Evolutionary conservation across 2,888 invertebrate species (phyloP).

Genomic region (Atherix ibis): DNA sequence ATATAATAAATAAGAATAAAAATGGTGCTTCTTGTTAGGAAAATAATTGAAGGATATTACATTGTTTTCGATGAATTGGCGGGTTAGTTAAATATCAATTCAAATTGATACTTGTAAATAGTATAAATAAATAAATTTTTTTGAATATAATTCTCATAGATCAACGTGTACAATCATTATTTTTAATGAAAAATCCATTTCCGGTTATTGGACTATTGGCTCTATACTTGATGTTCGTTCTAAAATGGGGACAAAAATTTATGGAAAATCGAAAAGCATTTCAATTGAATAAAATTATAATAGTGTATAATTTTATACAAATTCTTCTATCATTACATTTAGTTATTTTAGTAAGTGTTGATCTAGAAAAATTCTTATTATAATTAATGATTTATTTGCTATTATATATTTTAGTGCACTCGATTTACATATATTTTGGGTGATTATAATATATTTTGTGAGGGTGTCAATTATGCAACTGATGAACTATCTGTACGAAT

Average conservation of each 20-base stretch:
- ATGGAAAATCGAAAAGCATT: slow-evolving; percentile 49
- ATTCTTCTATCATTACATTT: slow-evolving; percentile 40
- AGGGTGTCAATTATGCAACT: slow-evolving; percentile 6
- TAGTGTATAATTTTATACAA: slow-evolving; percentile 49
- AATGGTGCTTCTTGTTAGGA: no score
- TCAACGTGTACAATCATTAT: slow-evolving; percentile 39
- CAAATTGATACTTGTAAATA: no score
- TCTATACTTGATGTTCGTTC: slow-evolving; percentile 49
- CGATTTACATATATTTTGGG: slow-evolving; percentile 31
- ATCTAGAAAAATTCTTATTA: slow-evolving; percentile 1
- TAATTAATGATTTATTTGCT: slow-evolving; percentile 3
- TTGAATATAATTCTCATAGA: no score
- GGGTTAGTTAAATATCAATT: no score
- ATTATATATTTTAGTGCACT: slow-evolving; percentile 20
- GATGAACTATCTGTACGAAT: slow-evolving; percentile 26
- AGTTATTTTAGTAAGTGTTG: slow-evolving; percentile 34
- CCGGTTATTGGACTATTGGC: slow-evolving; percentile 38
- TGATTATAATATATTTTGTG: slow-evolving; percentile 8
- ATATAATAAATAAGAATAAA: no score
- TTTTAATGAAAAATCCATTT: slow-evolving; percentile 47
- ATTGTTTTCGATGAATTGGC: no score
- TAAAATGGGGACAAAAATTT: slow-evolving; percentile 47
- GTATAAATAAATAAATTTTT: no score
- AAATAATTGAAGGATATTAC: no score
- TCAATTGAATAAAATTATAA: slow-evolving; percentile 44